A percentile compares a stretch with the other conserved stretches of the same genome.
Conservation (phyloP, 1,140 invertebrate genomes). For the Lepidurus couesii region DNA sequence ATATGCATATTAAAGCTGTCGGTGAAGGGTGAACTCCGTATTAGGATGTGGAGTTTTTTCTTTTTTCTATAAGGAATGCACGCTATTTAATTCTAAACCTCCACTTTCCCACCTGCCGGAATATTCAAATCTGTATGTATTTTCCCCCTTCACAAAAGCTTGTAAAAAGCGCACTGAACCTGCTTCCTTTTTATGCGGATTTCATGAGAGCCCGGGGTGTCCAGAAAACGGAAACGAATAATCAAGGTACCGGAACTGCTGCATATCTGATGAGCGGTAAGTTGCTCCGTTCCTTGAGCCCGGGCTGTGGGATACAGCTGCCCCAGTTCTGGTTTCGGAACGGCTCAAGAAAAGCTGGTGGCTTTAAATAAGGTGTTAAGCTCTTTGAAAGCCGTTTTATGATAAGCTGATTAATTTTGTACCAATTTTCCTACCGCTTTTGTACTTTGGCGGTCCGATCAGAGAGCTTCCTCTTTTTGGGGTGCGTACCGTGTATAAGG, state of each 20-base stretch:
- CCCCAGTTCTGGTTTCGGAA: too few species aligned
- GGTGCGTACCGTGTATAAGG: not conserved
- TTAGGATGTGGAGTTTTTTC: not conserved
- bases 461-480: too few species aligned
- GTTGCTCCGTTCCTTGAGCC: not conserved
- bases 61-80: not conserved
- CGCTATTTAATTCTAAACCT: not conserved
- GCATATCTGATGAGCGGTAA: not conserved
- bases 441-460: too few species aligned
- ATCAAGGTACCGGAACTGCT: constrained; percentile 17
- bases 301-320: too few species aligned
- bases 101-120: not conserved
- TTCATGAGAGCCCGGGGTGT: not conserved
- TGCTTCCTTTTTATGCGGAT: constrained; percentile 2
- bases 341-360: too few species aligned
- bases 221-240: constrained; percentile 19
- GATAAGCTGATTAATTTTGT: too few species aligned
- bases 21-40: too few species aligned
- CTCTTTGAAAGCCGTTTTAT: too few species aligned
- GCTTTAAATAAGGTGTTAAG: too few species aligned
- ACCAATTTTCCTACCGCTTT: too few species aligned
- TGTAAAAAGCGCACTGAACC: not conserved
- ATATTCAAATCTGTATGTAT: not conserved
- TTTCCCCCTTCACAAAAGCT: not conserved
- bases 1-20: too few species aligned